phyloP scores from a whole-genome alignment of 2,113 vertebrate species.

The Catharus minimus region DNA sequence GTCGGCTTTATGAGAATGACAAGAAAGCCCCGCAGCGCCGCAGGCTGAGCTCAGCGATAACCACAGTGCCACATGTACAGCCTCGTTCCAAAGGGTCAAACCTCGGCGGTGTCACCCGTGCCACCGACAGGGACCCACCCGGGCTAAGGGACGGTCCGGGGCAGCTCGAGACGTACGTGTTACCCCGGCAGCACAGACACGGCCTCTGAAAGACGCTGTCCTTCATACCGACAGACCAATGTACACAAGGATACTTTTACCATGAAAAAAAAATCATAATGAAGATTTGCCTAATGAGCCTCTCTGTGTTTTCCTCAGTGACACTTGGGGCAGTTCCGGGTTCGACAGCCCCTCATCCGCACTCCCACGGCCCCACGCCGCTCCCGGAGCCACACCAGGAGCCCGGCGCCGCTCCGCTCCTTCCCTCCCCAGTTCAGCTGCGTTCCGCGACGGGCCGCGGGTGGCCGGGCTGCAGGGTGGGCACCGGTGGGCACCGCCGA shows the following conservation, averaged over 20 bases:
- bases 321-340: not conserved
- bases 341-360: not conserved
- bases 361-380: not conserved
- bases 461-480: no score
- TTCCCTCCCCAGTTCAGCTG: not conserved
- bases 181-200: fast-evolving
- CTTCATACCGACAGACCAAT: not conserved
- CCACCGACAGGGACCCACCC: not conserved
- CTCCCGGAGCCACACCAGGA: not conserved
- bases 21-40: not conserved
- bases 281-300: not conserved
- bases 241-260: not conserved
- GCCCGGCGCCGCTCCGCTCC: not conserved
- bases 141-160: not conserved
- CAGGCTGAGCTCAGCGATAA: not conserved
- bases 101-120: not conserved
- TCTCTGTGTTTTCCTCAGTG: not conserved
- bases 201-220: fast-evolving
- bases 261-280: fast-evolving
- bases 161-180: fast-evolving
- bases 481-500: not conserved
- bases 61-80: constrained; percentile 49
- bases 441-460: not conserved
- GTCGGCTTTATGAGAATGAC: not conserved
- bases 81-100: not conserved